Evolutionary conservation across 2,797 vertebrate species (phyloP), one percentile per base, ranked within the genome.

Genomic region (Pipistrellus pygmaeus): DNA sequence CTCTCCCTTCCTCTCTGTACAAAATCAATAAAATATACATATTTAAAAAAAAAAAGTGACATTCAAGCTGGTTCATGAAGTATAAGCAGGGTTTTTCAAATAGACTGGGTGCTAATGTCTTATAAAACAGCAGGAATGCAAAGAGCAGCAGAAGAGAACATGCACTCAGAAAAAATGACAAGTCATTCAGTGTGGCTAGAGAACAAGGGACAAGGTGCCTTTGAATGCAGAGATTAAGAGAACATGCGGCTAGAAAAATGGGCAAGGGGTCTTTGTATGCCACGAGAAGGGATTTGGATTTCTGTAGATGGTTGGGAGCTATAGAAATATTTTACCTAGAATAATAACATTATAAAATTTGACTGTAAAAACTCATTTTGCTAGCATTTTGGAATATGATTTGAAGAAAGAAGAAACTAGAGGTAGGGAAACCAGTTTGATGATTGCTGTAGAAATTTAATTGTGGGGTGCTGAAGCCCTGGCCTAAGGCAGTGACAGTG

Each of bases 371-470:
- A 18, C 18, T 5, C 10, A 23, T 71, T 95, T 94, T 91, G 60
- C 68, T 44, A 86, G 81, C 17, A 71, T 92, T 78, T 53, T 87
- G 23, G 8, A 91, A 85, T 62, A 51, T 14, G 66, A 46, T 41
- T 93, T 81, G 55, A 86, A 68, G 62, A 91, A 71, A 53, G 9
- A 86, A 48, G 84, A 94, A 75, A 84, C 8, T n/a, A 73, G 41
- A 88, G 55, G 44, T 8, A 75, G 51, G n/a, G 23, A 86, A 94
- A 82, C 6, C n/a, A 85, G 20, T 57, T 15, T 73, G 25, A 38
- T 41, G 48, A 72, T 64, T 60, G 60, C 68, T 86, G 2, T 53
- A 78, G 84, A 95, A 82, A 86, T 80, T 69, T 44, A 80, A 71
- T 15, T 85, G n/a, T 86, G 60, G 32, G 12, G 21, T 85, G 7